Base-by-base conservation (phyloP, 2,888 invertebrate species). In the Eupithecia subumbrata region DNA sequence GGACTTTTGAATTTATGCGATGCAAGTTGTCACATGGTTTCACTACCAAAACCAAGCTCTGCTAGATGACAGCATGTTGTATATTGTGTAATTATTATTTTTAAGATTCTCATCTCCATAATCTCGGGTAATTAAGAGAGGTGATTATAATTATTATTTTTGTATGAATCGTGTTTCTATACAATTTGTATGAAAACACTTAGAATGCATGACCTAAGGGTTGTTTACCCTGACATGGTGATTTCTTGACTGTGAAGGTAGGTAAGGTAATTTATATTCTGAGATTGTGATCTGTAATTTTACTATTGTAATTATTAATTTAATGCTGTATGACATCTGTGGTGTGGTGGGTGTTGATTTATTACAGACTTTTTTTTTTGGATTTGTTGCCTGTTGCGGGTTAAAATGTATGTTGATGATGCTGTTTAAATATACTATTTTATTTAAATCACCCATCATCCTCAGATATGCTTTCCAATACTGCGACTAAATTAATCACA, bases 191-290 rank as follows among this genome's bases (percentile, higher is more conserved):
- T 56, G 56, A 25, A 25, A 14, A 60, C 52, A 25, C 56, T 22
- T 56, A 22, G 22, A 22, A 60, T 25, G 25, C 25, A 12, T 52
- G 22, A 56, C 11, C n/a, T 11, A 22, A 22, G 60, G 60, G 25
- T 25, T 14, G 22, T 25, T 60, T 14, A 60, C 60, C 60, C 14
- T 60, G 60, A 60, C 60, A 60, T 25, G 14, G 60, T 60, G 25
- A 60, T 14, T 25, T 14, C 12, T 60, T 22, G n/a, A 56, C 56
- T 56, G 25, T 56, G 22, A 56, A 22, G 56, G 56, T 60, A 60
- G 60, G 12, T 60, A 60, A 60, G 60, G 60, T 60, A 14, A 25
- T 25, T 56, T 60, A 25, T 60, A 60, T 60, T 60, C 25, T 60
- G 25, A 60, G 25, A 14, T 60, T 25, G 25, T 25, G 5, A 60